These are phyloP conservation scores for Melanostigma gelatinosum DNA, from an alignment of 2,113 vertebrate species.

Conservation along the genomic window DNA sequence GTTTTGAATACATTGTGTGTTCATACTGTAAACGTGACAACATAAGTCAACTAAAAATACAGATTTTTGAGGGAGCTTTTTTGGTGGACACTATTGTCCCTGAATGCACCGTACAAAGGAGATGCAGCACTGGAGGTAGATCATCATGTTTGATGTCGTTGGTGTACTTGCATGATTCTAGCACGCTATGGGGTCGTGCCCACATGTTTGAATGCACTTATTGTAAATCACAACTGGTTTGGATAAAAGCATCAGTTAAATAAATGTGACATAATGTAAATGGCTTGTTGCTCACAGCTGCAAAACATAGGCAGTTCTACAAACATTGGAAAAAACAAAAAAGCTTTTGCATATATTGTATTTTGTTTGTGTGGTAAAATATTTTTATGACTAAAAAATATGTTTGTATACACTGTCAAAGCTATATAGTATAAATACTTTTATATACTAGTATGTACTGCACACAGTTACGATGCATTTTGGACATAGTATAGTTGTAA, in stretches of 20 bases:
- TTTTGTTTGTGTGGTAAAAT: no score
- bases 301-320: background rate
- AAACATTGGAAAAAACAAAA: background rate
- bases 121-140: background rate
- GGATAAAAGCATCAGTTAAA: background rate
- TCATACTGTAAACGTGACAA: background rate
- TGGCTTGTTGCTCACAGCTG: background rate
- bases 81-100: background rate
- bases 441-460: no score
- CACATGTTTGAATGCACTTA: background rate
- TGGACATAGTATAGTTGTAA: background rate
- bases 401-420: background rate
- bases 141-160: no score
- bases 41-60: no score
- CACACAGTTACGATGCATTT: background rate
- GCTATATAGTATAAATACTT: background rate
- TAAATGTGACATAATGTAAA: background rate
- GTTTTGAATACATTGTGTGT: background rate
- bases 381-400: no score
- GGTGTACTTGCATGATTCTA: no score
- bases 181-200: no score
- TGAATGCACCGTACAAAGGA: background rate
- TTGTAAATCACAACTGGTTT: background rate
- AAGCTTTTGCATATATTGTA: no score
- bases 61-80: background rate